phyloP scores from a whole-genome alignment of 2,113 vertebrate genomes.

The Callipepla californica region DNA sequence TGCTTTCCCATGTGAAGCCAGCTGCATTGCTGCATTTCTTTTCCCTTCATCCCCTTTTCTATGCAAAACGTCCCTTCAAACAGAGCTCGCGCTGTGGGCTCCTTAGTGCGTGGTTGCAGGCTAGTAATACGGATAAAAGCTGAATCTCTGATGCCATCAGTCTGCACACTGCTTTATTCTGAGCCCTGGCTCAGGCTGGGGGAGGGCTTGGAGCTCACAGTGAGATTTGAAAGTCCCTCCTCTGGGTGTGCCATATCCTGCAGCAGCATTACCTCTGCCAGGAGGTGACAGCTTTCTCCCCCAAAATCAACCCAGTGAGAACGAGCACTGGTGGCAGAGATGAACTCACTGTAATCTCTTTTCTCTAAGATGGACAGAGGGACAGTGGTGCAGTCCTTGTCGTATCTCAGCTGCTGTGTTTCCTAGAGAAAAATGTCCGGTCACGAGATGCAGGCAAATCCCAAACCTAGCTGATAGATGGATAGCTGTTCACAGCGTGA shows the following conservation, averaged over 20 bases:
- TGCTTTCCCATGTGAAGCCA: conserved; percentile 9
- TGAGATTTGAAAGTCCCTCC: conserved; percentile 51
- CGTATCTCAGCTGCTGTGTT: not conserved
- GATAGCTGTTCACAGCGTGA: not conserved
- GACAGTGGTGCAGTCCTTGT: not conserved
- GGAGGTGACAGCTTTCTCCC: not conserved
- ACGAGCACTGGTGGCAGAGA: not conserved
- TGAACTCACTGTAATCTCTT: fast-evolving
- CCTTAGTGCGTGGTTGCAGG: not conserved
- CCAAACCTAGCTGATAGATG: not conserved
- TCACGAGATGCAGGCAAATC: not conserved
- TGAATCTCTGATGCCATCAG: not conserved
- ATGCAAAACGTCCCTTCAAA: not conserved
- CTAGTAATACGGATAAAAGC: conserved; percentile 22
- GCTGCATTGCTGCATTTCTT: not conserved
- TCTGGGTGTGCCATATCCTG: conserved; percentile 55
- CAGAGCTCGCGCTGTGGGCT: not conserved
- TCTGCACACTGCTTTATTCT: conserved; percentile 58
- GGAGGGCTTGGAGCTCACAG: conserved; percentile 5
- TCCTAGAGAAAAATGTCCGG: not conserved
- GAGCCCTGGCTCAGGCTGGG: not conserved
- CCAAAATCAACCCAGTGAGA: not conserved
- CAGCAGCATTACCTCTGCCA: conserved; percentile 6
- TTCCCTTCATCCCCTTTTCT: not conserved
- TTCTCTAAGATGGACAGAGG: fast-evolving